Conservation (phyloP, 2,113 vertebrate species). For the Ptilonorhynchus violaceus region DNA sequence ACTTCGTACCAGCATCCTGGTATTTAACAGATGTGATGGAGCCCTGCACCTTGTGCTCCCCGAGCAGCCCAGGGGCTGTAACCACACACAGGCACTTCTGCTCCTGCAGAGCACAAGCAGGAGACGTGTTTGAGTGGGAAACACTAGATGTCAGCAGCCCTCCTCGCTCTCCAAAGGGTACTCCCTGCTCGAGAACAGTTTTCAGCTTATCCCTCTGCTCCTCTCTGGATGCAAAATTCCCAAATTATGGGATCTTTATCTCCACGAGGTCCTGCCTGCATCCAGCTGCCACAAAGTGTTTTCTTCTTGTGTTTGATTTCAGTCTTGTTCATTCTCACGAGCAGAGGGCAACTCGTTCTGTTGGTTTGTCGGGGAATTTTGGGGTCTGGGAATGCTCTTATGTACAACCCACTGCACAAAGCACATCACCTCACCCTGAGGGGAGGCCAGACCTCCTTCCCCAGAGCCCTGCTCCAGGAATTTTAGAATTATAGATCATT, state of each 20-base stretch:
- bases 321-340: not conserved
- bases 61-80: not conserved
- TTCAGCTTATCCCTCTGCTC: not conserved
- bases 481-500: not conserved
- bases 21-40: accelerated
- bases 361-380: too few species aligned
- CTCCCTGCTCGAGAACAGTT: not conserved
- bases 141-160: conserved; percentile 37
- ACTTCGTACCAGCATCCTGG: not conserved
- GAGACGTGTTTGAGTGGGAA: not conserved
- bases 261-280: not conserved
- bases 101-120: not conserved
- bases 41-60: not conserved
- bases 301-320: not conserved
- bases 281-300: not conserved
- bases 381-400: not conserved
- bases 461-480: not conserved
- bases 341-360: accelerated
- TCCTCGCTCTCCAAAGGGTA: not conserved
- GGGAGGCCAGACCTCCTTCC: not conserved
- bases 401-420: not conserved
- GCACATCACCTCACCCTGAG: accelerated
- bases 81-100: not conserved
- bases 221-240: not conserved
- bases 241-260: not conserved